Evolutionary conservation across 2,888 invertebrate genomes (phyloP), one percentile per base, ranked within the genome.

Genomic region (Acholoe squamosa): DNA sequence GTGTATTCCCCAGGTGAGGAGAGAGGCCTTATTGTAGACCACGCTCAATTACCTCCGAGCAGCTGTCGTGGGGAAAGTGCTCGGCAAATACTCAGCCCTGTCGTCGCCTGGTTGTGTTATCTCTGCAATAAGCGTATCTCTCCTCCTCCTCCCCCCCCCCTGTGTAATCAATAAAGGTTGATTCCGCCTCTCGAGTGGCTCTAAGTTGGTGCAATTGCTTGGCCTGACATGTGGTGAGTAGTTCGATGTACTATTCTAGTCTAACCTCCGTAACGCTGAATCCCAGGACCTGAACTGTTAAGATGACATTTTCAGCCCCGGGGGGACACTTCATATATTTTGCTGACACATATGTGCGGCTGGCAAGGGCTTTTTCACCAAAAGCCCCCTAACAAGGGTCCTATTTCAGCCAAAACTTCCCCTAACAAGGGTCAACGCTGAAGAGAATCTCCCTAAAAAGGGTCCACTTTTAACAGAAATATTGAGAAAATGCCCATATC

Each of bases 81-180:
- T 28, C 28, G 25, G 71, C 28, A 71, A 71, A 71, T 71, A 71
- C 14, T 28, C 28, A 28, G 28, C 0, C 28, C 71, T 14, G 25
- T 22, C 71, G 25, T 25, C 14, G 28, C 71, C 71, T 7, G 71
- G 14, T 5, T 28, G 14, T 28, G 71, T 71, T 71, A 71, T 71
- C 71, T 71, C 25, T n/a, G n/a, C 71, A 71, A 71, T 71, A 71
- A 71, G 28, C 71, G 25, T 71, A 71, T 71, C 71, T 22, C 25
- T 16, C n/a, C 31, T 28, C 71, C 71, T 25, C 71, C 43, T n/a
- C n/a, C n/a, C n/a, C n/a, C 67, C 67, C 67, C 22, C 67, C n/a
- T n/a, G 31, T 71, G 71, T 71, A 71, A 71, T 71, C 71, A 71
- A 71, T 71, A 28, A 71, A 28, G 71, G 71, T 61, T 22, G 71